These are phyloP conservation scores for Bubalus kerabau DNA, from an alignment of 2,113 vertebrate genomes.

Conservation along the genomic window DNA sequence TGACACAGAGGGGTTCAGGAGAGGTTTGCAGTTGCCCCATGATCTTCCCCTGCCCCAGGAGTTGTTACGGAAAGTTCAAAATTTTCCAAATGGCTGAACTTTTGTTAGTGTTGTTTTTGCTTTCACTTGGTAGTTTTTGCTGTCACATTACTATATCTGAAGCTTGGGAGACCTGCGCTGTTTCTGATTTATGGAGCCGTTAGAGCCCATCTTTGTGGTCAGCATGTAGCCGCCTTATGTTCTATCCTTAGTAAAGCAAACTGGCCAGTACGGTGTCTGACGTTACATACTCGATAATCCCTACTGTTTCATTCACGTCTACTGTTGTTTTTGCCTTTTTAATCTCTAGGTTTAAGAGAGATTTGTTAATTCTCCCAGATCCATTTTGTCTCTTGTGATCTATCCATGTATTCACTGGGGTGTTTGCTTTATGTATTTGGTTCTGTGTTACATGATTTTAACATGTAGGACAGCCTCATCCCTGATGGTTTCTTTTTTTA, in stretches of 20 bases:
- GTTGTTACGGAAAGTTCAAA: neutral
- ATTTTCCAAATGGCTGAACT: neutral
- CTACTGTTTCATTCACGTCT: neutral
- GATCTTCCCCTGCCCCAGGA: neutral
- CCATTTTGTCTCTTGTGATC: neutral
- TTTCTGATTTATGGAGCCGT: rapidly evolving
- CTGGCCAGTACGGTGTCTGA: rapidly evolving
- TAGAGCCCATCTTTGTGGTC: neutral
- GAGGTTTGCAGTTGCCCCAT: neutral
- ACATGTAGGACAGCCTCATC: neutral
- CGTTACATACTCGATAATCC: rapidly evolving
- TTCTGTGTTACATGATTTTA: neutral
- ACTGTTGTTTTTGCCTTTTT: neutral
- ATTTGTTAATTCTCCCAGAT: neutral
- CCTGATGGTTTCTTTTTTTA: neutral
- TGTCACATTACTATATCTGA: rapidly evolving
- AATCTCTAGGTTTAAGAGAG: neutral
- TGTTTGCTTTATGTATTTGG: neutral
- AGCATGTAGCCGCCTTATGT: rapidly evolving
- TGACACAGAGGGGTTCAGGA: neutral
- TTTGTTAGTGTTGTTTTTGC: rapidly evolving
- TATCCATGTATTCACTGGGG: neutral
- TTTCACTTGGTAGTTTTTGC: neutral
- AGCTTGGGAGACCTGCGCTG: rapidly evolving
- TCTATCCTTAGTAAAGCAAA: neutral